Evolutionary conservation across 2,113 vertebrate species (phyloP).

Genomic region (Amazona vittata): DNA sequence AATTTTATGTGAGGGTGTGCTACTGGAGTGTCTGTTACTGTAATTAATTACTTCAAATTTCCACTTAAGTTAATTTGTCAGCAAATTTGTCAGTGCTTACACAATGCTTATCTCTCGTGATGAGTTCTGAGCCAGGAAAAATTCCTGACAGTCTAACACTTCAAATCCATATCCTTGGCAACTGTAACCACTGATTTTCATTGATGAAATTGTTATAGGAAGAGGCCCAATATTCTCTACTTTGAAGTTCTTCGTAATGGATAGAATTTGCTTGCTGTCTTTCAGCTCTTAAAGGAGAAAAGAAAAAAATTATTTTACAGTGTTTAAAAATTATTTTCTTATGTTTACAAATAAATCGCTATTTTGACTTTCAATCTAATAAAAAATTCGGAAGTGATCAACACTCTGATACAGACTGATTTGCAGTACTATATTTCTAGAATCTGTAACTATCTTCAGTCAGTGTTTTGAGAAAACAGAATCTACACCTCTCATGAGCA

Average conservation of each 20-base stretch:
- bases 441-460: neutral
- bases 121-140: slow-evolving; percentile 87
- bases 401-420: neutral
- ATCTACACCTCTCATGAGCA: neutral
- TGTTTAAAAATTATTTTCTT: neutral
- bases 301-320: neutral
- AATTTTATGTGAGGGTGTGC: neutral
- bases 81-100: slow-evolving; percentile 75
- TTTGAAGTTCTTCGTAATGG: slow-evolving; percentile 93
- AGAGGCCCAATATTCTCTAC: slow-evolving; percentile 95
- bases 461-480: neutral
- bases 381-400: neutral
- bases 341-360: neutral
- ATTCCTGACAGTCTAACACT: slow-evolving; percentile 89
- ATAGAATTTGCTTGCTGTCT: slow-evolving; percentile 89
- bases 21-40: neutral
- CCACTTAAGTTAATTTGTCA: neutral
- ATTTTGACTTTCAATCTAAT: neutral
- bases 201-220: slow-evolving; percentile 90
- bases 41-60: slow-evolving; percentile 14
- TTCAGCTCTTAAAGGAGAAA: slow-evolving; percentile 80
- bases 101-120: slow-evolving; percentile 94
- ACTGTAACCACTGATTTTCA: slow-evolving; percentile 95
- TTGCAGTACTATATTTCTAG: neutral
- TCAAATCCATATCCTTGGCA: slow-evolving; percentile 97